Conservation (phyloP, 1,140 invertebrate species). For the Rhopalosiphum padi region DNA sequence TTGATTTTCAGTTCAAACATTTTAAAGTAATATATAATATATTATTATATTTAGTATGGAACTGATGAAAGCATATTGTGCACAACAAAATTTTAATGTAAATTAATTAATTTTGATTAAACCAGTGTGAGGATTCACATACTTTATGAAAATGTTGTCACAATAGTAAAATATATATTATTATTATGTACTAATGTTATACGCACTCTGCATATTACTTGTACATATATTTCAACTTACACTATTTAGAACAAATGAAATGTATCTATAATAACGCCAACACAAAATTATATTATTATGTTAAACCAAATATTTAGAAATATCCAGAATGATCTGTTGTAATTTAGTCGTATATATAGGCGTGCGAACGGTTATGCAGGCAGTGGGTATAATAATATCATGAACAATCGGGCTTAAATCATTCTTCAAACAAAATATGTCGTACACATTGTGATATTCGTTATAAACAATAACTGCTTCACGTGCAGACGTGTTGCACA, state of each 20-base stretch:
- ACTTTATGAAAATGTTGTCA: not conserved
- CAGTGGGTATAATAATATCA: not conserved
- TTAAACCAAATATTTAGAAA: not conserved
- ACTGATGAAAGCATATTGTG: not conserved
- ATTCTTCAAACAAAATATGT: not conserved
- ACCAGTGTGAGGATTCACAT: not conserved
- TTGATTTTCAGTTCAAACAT: not conserved
- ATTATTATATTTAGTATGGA: not conserved
- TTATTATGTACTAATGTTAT: not conserved
- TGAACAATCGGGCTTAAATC: not conserved
- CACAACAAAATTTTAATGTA: not conserved
- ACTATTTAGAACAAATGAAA: not conserved
- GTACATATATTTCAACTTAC: not conserved
- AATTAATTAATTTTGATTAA: not conserved
- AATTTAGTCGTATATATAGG: not conserved
- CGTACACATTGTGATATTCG: not conserved
- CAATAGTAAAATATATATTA: not conserved
- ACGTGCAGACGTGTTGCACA: not conserved
- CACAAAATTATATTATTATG: not conserved
- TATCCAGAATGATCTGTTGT: not conserved
- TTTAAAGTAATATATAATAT: not conserved
- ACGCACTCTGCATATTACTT: not conserved
- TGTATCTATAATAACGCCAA: not conserved
- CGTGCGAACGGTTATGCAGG: not conserved
- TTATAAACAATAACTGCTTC: not conserved